Evolutionary conservation across 2,888 invertebrate genomes (phyloP), one percentile per base, ranked within the genome.

Genomic region (Mallateleia sp.): DNA sequence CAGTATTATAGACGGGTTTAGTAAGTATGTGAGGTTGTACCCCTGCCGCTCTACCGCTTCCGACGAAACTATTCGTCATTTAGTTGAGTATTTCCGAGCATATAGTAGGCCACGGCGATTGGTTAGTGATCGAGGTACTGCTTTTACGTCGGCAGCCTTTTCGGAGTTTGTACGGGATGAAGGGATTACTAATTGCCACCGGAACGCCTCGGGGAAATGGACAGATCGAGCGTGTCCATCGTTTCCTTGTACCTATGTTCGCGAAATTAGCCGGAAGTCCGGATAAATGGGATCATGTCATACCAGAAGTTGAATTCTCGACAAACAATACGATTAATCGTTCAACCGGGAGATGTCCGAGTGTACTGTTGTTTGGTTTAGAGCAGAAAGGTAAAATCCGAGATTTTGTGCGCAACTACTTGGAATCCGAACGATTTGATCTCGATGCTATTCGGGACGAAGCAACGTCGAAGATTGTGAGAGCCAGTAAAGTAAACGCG

Each of bases 121-220:
- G 6, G 85, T 92, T 18, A 83, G 88, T 8, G 93, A 93, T 87
- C 62, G 93, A 50, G 93, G 93, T 15, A 88, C 90, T 0, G 85
- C 88, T 32, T 92, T 93, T 80, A 93, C 52, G 11, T 56, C 28
- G 25, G n/a, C 56, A 7, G 28, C 56, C 2, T 56, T 56, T 25
- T 20, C 25, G 28, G 56, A 56, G 28, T 56, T 56, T 28, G 8
- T 56, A 28, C 20, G 52, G 11, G 22, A 52, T 52, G 52, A 52
- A 52, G 20, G 9, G 20, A 80, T 18, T 92, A 11, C 66, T 89
- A 32, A 89, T 93, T 5, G 92, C 93, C 8, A 87, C 89, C 1
- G 89, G 74, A 5, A 89, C 88, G 1, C 92, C 93, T 1, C 87
- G 91, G 42, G 90, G 91, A 0, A 93, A 93, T 77, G 93, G 93